Evolutionary conservation across 2,797 vertebrate species (phyloP), one percentile per base, ranked within the genome.

Genomic region (Clarias pachynema): DNA sequence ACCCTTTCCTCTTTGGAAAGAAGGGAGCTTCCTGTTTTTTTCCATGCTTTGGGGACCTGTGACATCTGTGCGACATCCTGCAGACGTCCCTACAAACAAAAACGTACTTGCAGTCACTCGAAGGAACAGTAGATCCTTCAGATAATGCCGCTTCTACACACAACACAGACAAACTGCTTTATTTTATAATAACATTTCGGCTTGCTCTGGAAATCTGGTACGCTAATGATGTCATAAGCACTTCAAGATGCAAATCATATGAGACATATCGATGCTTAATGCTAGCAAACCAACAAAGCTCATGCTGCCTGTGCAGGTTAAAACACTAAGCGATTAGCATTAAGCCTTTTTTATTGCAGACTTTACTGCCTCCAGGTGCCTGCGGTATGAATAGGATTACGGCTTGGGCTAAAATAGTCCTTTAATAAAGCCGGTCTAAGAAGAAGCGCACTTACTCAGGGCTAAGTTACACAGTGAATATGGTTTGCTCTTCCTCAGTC

Each of bases 191-290:
- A 77, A 77, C 15, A 34, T 2, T 5, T 77, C 74, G 22, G 31
- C 57, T 63, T 44, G 37, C 1, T 79, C 74, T 24, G 10, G 26
- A 83, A 83, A 53, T 44, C 37, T 29, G 0, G 86, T 84, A 83
- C 69, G 87, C 84, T 66, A 79, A 74, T 94, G 92, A 91, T 93
- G 90, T 92, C 91, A 92, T 92, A 89, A 81, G 83, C 81, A 73
- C 84, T 40, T 81, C 85, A 83, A 89, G 92, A 93, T 92, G 90
- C 89, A 86, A 82, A 92, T 92, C 86, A 63, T 73, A 84, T 87
- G 84, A 84, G 90, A 89, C 74, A 89, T 82, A 84, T 91, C 85
- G 88, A 84, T 82, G 83, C 91, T 79, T 82, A 82, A 26, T 63
- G 90, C 89, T 88, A 90, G 73, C 91, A 12, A 84, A 89, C 62